phyloP scores from a whole-genome alignment of 1,140 invertebrate species.

The silkworm (Bombyx mori) region DNA sequence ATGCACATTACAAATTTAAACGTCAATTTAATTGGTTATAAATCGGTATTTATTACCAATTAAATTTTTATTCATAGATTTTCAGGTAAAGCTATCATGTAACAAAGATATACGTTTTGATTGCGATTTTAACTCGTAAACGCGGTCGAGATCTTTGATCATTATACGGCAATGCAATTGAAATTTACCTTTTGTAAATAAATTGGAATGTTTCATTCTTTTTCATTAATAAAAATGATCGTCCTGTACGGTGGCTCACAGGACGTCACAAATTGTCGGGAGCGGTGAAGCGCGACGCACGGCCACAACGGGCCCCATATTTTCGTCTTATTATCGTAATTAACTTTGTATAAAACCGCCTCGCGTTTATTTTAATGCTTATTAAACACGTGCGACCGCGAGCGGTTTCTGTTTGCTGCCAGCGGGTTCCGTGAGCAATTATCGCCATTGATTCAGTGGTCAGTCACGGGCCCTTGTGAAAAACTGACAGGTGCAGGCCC shows the following conservation, averaged over 20 bases:
- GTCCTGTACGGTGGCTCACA: conserved; percentile 20
- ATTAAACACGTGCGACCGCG: conserved; percentile 59
- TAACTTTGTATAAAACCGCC: conserved; percentile 61
- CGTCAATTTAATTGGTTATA: conserved; percentile 22
- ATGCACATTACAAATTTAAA: conserved; percentile 18
- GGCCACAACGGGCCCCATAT: conserved; percentile 43
- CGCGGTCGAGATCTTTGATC: too few relatives aligned
- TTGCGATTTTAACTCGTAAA: too few relatives aligned
- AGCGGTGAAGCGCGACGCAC: conserved; percentile 39
- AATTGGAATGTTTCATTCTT: too few relatives aligned
- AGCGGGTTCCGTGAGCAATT: conserved; percentile 40
- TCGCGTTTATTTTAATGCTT: conserved; percentile 57
- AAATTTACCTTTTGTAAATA: too few relatives aligned
- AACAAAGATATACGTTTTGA: too few relatives aligned
- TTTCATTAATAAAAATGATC: too few relatives aligned
- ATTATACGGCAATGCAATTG: too few relatives aligned
- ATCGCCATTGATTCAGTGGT: conserved; percentile 65
- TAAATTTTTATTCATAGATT: neutral
- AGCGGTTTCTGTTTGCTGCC: conserved; percentile 38
- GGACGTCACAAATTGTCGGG: conserved; percentile 59
- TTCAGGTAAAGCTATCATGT: neutral
- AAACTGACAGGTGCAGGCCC: conserved; percentile 34
- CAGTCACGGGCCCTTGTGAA: conserved; percentile 12
- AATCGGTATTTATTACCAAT: conserved; percentile 9
- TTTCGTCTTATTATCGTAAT: conserved; percentile 53